Evolutionary conservation across 2,113 vertebrate genomes (phyloP).

Genomic region (Orthonyx spaldingii): DNA sequence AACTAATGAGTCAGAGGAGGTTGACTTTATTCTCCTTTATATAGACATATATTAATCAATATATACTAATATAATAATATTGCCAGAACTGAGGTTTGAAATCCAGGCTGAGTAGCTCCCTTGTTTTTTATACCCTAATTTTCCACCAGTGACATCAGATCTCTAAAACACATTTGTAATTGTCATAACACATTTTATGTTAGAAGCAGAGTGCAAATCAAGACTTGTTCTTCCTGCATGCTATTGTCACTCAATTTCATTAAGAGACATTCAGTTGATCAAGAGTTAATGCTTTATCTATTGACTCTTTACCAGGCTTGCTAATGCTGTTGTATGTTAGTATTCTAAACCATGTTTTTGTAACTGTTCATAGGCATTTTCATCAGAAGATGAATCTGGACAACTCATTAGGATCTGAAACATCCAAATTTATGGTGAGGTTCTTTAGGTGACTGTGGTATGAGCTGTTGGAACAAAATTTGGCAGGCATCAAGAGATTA

Average conservation of each 20-base stretch:
- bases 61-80: background rate
- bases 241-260: background rate
- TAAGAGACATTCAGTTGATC: background rate
- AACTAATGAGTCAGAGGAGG: background rate
- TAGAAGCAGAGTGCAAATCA: background rate
- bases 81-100: background rate
- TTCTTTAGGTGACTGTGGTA: background rate
- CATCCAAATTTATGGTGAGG: background rate
- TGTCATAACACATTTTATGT: background rate
- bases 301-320: background rate
- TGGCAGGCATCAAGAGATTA: background rate
- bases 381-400: background rate
- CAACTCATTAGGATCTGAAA: background rate
- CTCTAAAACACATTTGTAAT: background rate
- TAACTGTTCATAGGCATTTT: background rate
- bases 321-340: background rate
- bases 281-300: background rate
- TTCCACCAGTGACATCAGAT: background rate
- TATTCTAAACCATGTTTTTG: background rate
- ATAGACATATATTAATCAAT: background rate
- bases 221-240: background rate
- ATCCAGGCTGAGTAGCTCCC: background rate
- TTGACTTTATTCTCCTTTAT: background rate
- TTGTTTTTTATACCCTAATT: background rate
- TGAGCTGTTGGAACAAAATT: background rate